Evolutionary conservation across 2,113 vertebrate genomes (phyloP).

Genomic region (Sander vitreus): DNA sequence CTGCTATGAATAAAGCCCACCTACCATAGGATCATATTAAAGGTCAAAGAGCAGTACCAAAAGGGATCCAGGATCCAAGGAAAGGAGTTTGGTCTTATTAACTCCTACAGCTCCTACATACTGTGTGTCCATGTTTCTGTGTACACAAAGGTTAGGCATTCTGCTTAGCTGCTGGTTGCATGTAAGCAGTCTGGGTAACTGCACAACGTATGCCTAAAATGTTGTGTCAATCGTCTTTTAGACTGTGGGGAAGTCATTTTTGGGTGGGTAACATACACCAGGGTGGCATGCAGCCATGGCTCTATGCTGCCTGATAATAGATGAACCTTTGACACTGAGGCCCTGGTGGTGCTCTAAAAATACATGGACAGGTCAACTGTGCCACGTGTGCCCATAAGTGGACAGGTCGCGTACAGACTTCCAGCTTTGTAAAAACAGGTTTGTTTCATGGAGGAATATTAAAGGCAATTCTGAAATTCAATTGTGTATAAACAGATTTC

Average conservation of each 20-base stretch:
- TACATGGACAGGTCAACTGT: constrained; percentile 66
- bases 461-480: not conserved
- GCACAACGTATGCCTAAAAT: not conserved
- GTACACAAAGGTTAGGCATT: not conserved
- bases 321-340: constrained; percentile 52
- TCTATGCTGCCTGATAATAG: constrained; percentile 69
- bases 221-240: not conserved
- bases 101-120: not conserved
- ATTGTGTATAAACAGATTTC: not conserved
- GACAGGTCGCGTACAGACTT: constrained; percentile 23
- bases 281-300: constrained; percentile 54
- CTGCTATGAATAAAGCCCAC: not conserved
- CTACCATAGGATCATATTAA: not conserved
- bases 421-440: constrained; percentile 45
- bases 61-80: not conserved
- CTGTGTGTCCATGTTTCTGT: not conserved
- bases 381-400: constrained; percentile 57
- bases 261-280: constrained; percentile 54
- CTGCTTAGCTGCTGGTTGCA: not conserved
- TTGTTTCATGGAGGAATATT: not conserved
- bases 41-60: not conserved
- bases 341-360: constrained; percentile 71
- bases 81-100: not conserved
- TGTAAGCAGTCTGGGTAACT: not conserved
- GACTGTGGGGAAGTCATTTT: constrained; percentile 58